Evolutionary conservation across 2,888 invertebrate genomes (phyloP), one percentile per base, ranked within the genome.

Genomic region (Biston stratarius): DNA sequence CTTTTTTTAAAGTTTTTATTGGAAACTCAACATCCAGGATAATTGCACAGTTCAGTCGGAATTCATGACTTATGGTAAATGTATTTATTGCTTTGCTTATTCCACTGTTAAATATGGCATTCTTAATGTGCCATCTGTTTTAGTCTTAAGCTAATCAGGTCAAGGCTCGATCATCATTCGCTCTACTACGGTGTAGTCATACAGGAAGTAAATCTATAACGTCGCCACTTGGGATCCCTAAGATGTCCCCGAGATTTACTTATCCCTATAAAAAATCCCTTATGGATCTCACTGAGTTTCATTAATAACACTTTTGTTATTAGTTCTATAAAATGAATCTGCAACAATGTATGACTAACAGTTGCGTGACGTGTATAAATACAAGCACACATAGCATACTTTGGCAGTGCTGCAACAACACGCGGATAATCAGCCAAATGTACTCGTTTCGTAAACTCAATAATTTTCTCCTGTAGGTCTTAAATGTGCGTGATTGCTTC

Each of bases 401-500:
- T 47, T 45, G 57, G 57, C 45, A 45, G 14, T 57, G 36, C 11
- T 34, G 36, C 45, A 36, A 47, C 6, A 47, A 14, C 5, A 14
- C 57, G 14, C 12, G 14, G 33, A 9, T n/a, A 45, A 12, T 1
- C 34, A 34, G 33, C 33, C 33, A 56, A 44, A 38, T 33, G n/a
- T 49, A 6, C n/a, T 59, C 11, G 10, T 40, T 38, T 38, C 24
- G 58, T 45, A 53, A 51, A 57, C 36, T 57, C 36, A 7, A 15
- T 47, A 10, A 48, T 58, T 48, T 47, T 52, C 38, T 40, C 15
- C 51, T 59, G 53, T 60, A 40, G 51, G 52, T 52, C 14, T 44
- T 42, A 36, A 61, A 34, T 34, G 58, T 62, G 55, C 58, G 59
- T 59, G 67, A 55, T 63, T 12, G 42, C 59, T 63, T 63, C 59